phyloP scores from a whole-genome alignment of 1,140 invertebrate genomes.

The Paralvinella palmiformis region DNA sequence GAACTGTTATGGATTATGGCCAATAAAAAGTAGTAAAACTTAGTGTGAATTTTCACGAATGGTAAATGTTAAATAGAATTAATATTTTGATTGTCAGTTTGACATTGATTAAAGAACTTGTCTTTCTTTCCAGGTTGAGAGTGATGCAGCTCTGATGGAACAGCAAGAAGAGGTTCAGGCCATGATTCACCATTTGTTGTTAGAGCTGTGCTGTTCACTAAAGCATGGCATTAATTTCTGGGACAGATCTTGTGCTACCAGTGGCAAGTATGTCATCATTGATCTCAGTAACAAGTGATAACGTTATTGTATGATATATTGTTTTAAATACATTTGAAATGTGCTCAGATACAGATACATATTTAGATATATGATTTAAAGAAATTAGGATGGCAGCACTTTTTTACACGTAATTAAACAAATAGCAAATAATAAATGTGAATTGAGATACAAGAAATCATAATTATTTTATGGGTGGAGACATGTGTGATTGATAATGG shows the following conservation, averaged over 20 bases:
- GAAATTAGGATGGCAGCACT: neutral
- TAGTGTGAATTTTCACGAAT: neutral
- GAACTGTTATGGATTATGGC: neutral
- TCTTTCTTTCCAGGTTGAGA: neutral
- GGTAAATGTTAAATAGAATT: neutral
- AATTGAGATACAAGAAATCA: no score
- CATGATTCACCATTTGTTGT: slow-evolving; percentile 1
- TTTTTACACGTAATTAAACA: neutral
- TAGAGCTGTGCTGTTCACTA: slow-evolving; percentile 63
- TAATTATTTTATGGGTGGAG: no score
- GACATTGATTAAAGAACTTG: neutral
- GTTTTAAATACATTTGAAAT: neutral
- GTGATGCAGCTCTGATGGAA: neutral
- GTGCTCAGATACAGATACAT: neutral
- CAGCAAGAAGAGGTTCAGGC: neutral
- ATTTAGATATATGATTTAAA: neutral
- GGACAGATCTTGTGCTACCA: slow-evolving; percentile 16
- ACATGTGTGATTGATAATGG: no score
- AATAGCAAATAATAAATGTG: neutral
- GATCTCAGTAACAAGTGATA: no score
- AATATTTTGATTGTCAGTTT: neutral
- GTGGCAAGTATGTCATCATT: slow-evolving; percentile 30
- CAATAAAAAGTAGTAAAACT: neutral
- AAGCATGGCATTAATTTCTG: slow-evolving; percentile 64
- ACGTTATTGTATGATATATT: neutral